Percentiles rank a stretch among this genome's conserved stretches.
Conservation (phyloP, 1,140 invertebrate genomes). For the Daktulosphaira vitifoliae region DNA sequence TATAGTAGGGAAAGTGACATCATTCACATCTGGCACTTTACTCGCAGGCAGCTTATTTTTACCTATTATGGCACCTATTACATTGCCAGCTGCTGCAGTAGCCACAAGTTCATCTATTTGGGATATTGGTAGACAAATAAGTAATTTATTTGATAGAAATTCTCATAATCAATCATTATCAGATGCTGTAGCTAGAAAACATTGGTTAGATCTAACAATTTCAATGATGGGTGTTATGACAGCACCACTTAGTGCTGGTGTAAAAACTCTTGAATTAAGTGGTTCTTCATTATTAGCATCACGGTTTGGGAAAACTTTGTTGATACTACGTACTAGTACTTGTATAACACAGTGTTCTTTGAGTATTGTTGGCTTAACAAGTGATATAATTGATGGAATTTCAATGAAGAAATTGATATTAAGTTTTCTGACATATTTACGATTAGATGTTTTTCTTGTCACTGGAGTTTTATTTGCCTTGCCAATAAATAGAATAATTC, state of each 20-base stretch:
- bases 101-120: background rate
- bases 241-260: background rate
- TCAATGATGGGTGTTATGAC: background rate
- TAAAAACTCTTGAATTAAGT: background rate
- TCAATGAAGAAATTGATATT: background rate
- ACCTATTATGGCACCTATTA: background rate
- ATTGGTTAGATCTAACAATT: slow-evolving; percentile 4
- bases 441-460: background rate
- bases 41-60: background rate
- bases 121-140: background rate
- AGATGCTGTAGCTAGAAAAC: background rate
- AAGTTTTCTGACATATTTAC: background rate
- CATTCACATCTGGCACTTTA: background rate
- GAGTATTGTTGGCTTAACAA: background rate
- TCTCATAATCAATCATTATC: background rate
- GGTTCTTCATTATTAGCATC: background rate
- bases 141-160: background rate
- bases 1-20: background rate
- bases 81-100: background rate
- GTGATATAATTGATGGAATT: background rate
- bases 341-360: background rate
- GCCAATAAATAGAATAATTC: no score
- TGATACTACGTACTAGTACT: background rate
- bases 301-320: background rate
- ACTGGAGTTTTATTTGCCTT: background rate